Evolutionary conservation across 1,140 invertebrate species (phyloP), one percentile per base, ranked within the genome.

Genomic region (Frieseomelitta varia): DNA sequence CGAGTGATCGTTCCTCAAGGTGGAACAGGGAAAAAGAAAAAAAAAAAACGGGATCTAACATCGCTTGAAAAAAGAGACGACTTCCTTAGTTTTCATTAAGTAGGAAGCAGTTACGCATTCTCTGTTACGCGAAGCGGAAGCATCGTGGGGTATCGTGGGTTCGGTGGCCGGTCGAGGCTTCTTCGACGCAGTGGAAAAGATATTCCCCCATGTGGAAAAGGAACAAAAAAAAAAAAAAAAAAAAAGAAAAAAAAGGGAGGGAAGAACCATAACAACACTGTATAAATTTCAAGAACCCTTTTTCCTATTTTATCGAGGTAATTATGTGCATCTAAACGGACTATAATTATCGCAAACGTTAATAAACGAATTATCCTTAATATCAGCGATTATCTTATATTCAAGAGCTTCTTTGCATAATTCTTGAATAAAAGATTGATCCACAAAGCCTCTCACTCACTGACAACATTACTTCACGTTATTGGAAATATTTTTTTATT

Each of bases 71-170:
- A n/a, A 63, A 61, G 81, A 79, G 84, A 2, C 79, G 79, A 76
- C 79, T 79, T 88, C 87, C 86, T 74, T 74, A 84, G 72, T 88
- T 88, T 89, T 75, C 84, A 88, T 81, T 79, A 51, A 81, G 78
- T 87, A 91, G 91, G 90, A 91, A 91, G 91, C 88, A 86, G 90
- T 92, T 92, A 92, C 91, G 90, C 85, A 58, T 87, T 85, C 71
- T 87, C 85, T 90, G 91, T 92, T 92, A 92, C 90, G 90, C 90
- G 86, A 89, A 88, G 87, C 91, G 91, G 92, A 93, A 93, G 92
- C 88, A 91, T 90, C 87, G 85, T 67, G 88, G 86, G 81, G 91
- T 92, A 90, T 91, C 91, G 89, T 61, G 91, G 81, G 92, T 93
- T 93, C 92, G 91, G 89, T 93, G 92, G 86, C 92, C 92, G 88